Evolutionary conservation across 2,113 vertebrate species (phyloP).

Genomic region (Malurus cyaneus): DNA sequence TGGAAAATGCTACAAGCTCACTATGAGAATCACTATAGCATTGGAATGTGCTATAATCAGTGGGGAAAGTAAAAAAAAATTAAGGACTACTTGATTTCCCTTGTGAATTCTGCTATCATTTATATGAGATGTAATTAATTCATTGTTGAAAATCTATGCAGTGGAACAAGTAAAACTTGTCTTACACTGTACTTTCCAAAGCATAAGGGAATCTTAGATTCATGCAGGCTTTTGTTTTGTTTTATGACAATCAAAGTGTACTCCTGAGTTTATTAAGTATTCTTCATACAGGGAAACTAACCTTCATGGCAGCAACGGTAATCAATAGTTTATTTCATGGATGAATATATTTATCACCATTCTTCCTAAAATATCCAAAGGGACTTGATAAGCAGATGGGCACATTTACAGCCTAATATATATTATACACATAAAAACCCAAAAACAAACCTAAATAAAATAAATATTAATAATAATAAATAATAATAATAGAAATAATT

Average conservation of each 20-base stretch:
- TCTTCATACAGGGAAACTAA: neutral
- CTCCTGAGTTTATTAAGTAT: neutral
- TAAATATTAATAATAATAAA: too few relatives aligned
- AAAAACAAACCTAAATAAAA: too few relatives aligned
- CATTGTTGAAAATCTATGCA: slow-evolving; percentile 27
- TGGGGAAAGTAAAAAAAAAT: slow-evolving; percentile 62
- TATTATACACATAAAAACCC: too few relatives aligned
- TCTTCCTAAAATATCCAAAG: neutral
- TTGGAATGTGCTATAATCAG: slow-evolving; percentile 54
- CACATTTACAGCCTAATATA: neutral
- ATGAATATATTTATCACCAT: neutral
- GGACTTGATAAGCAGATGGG: neutral
- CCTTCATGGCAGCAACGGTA: neutral
- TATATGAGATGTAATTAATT: slow-evolving; percentile 74
- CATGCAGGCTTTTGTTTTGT: neutral
- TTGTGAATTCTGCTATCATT: slow-evolving; percentile 62
- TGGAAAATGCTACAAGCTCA: slow-evolving; percentile 44
- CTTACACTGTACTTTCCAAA: neutral
- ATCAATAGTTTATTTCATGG: slow-evolving; percentile 12
- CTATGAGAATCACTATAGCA: slow-evolving; percentile 19
- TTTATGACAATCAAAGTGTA: neutral
- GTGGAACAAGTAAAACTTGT: slow-evolving; percentile 18
- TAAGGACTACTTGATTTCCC: slow-evolving; percentile 69
- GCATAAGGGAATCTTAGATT: neutral
- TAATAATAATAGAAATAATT: neutral